Percentiles rank a stretch among this genome's conserved stretches.
Conservation (phyloP, 1,140 invertebrate species). For the Aphaenogaster rudis region DNA sequence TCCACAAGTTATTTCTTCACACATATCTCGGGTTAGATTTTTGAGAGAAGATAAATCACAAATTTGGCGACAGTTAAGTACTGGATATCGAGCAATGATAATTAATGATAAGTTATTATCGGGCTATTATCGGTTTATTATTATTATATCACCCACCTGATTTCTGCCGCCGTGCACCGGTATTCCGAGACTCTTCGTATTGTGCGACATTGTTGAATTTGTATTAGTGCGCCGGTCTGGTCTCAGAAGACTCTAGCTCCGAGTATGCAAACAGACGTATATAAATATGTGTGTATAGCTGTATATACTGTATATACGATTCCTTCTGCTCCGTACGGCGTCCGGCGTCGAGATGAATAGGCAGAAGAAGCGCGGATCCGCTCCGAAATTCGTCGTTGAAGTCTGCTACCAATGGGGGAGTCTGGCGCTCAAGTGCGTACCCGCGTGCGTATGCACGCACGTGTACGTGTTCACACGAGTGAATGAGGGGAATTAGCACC, state of each 20-base stretch:
- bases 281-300: slow-evolving; percentile 50
- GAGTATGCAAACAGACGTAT: slow-evolving; percentile 43
- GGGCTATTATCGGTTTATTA: too few species aligned
- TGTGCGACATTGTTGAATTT: slow-evolving; percentile 81
- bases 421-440: neutral
- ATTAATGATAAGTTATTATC: neutral
- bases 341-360: slow-evolving; percentile 1
- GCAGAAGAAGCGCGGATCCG: neutral
- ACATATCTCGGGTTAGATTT: neutral
- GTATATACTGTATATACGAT: slow-evolving; percentile 51
- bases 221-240: neutral
- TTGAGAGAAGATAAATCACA: neutral
- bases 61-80: neutral
- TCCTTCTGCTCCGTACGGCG: slow-evolving; percentile 7
- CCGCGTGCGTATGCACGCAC: neutral
- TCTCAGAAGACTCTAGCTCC: neutral
- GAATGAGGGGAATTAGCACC: neutral
- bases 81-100: neutral
- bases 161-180: slow-evolving; percentile 82
- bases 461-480: slow-evolving; percentile 19
- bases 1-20: too few species aligned
- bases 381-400: slow-evolving; percentile 5
- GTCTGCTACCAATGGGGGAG: neutral
- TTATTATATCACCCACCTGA: slow-evolving; percentile 78
- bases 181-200: slow-evolving; percentile 75